Evolutionary conservation across 2,888 invertebrate genomes (phyloP), one percentile per base, ranked within the genome.

Genomic region (Noctuana brunneofusca): DNA sequence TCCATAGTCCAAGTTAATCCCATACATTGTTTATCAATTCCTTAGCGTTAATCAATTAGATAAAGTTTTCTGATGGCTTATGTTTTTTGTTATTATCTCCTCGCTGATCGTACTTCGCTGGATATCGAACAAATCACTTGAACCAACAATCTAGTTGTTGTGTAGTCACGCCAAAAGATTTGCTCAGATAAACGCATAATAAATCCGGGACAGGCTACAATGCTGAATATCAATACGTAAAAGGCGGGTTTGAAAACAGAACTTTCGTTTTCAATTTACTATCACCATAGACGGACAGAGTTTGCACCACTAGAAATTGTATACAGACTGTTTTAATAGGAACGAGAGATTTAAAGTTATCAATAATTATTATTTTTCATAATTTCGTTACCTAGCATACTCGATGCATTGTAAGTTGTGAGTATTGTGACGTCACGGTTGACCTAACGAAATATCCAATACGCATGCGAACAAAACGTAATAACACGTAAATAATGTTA

Each of bases 141-240:
- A 11, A n/a, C 12, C 41, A 53, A 46, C 12, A 32, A 57, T 50
- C 24, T 24, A 41, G 52, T 24, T 53, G 30, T 53, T 32, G 59
- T 59, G 14, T 59, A 53, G 46, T 46, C 53, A 59, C 22, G 53
- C 60, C 53, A 60, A 53, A 22, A 53, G 54, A 60, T 54, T 54
- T 35, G 46, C 35, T 35, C 32, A 46, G 53, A 60, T 60, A 60
- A 48, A 53, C 46, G 52, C 32, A 53, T 35, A 60, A 54, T 46
- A 54, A 60, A 46, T 46, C 46, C 22, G 54, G 24, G 35, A 54
- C 60, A 54, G 16, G 48, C 46, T n/a, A 53, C 54, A 30, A 27
- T 52, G 35, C 22, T 43, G 50, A 60, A 35, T 48, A 48, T 35
- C 52, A 60, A 53, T 48, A 41, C 35, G n/a, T 35, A 53, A 53